Evolutionary conservation across 1,140 invertebrate species (phyloP).

Genomic region (Micrasema minimum): DNA sequence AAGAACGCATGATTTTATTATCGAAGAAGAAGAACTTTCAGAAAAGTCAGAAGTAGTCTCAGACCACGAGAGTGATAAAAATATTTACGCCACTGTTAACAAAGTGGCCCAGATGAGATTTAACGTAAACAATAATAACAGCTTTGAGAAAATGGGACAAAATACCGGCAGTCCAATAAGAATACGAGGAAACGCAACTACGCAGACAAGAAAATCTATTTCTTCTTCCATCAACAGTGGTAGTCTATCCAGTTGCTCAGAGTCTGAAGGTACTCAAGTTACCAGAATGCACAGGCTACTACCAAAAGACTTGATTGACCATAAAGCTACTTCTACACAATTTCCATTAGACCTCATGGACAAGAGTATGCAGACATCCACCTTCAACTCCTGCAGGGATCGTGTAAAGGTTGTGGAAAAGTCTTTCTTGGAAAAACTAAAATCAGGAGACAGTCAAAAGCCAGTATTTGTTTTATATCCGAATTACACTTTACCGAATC

Average conservation of each 20-base stretch:
- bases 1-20: conserved; percentile 60
- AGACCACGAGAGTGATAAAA: conserved; percentile 59
- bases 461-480: conserved; percentile 92
- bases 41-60: conserved; percentile 40
- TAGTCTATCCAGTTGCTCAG: conserved; percentile 66
- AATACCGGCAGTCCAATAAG: conserved; percentile 61
- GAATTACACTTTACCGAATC: conserved; percentile 89
- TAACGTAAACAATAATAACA: conserved; percentile 66
- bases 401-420: conserved; percentile 70
- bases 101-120: conserved; percentile 62
- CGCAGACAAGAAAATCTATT: conserved; percentile 58
- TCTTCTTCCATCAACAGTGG: conserved; percentile 65
- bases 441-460: conserved; percentile 72
- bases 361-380: conserved; percentile 78
- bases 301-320: conserved; percentile 60
- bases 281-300: conserved; percentile 62
- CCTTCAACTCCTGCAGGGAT: conserved; percentile 59
- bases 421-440: conserved; percentile 74
- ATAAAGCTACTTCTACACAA: conserved; percentile 67
- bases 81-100: conserved; percentile 65
- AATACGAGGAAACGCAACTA: conserved; percentile 57
- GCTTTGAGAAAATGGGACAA: conserved; percentile 51
- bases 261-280: conserved; percentile 66
- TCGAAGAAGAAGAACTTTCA: conserved; percentile 61
- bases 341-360: conserved; percentile 72